These are phyloP conservation scores for Spilarctia lutea DNA, from an alignment of 2,888 invertebrate genomes.

Conservation along the genomic window DNA sequence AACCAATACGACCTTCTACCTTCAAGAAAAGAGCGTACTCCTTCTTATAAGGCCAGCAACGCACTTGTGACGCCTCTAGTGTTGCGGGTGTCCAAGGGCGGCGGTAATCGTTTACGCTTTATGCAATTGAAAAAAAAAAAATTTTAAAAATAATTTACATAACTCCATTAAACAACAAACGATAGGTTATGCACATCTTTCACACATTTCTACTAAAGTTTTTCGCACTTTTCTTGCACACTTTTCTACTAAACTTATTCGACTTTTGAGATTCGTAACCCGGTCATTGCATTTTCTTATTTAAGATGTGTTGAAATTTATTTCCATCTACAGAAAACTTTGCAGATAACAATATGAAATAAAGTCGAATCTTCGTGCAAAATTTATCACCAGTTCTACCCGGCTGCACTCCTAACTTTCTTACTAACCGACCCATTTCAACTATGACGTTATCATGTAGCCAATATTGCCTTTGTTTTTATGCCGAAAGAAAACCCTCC, in stretches of 20 bases:
- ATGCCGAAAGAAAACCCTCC: constrained; percentile 13
- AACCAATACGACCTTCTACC: too few species aligned
- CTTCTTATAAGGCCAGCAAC: too few species aligned
- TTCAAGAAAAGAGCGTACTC: too few species aligned
- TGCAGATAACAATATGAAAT: constrained; percentile 3
- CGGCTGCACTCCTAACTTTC: constrained; percentile 39
- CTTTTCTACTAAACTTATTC: neutral
- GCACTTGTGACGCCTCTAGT: too few species aligned
- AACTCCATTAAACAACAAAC: too few species aligned
- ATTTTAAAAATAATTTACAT: too few species aligned
- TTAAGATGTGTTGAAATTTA: neutral
- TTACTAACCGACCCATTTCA: constrained; percentile 51
- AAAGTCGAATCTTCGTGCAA: constrained; percentile 13
- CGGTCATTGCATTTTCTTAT: neutral
- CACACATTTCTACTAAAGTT: neutral
- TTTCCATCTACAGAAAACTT: neutral
- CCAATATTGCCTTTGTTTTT: constrained; percentile 47
- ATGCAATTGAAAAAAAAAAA: too few species aligned
- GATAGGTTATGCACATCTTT: too few species aligned
- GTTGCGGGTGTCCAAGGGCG: too few species aligned
- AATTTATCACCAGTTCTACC: constrained; percentile 42
- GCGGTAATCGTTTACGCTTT: too few species aligned
- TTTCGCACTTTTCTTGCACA: too few species aligned
- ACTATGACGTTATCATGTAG: constrained; percentile 55
- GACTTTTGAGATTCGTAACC: neutral